These are phyloP conservation scores for Pollicipes pollicipes DNA, from an alignment of 1,140 invertebrate species.

Conservation along the genomic window DNA sequence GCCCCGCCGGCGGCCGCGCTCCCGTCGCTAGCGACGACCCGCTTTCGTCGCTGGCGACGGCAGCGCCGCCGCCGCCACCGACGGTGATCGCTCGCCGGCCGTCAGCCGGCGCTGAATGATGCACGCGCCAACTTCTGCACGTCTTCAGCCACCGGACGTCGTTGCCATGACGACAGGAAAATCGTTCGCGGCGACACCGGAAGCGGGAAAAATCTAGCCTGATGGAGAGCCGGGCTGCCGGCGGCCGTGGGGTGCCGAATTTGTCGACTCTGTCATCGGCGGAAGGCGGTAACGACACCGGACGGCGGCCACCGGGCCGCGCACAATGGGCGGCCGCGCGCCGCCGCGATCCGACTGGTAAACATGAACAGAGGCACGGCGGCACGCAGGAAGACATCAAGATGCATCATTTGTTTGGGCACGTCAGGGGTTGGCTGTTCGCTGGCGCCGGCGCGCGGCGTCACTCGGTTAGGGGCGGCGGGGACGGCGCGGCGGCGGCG, in stretches of 20 bases:
- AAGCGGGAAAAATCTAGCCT: background rate
- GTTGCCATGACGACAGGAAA: background rate
- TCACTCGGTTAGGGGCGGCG: too few relatives aligned
- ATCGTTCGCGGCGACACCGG: background rate
- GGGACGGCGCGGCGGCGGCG: too few relatives aligned
- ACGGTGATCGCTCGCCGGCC: background rate
- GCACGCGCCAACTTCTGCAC: constrained; percentile 1
- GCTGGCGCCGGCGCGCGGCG: too few relatives aligned
- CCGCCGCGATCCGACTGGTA: background rate
- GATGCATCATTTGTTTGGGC: background rate
- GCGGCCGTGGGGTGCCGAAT: background rate
- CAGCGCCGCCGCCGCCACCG: too few relatives aligned
- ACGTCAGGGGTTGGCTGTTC: too few relatives aligned
- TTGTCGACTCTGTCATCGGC: background rate
- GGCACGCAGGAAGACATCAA: background rate
- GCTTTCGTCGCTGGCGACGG: too few relatives aligned
- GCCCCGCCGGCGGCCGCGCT: too few relatives aligned
- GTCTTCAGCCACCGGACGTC: background rate
- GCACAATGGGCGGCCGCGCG: background rate
- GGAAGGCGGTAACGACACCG: background rate
- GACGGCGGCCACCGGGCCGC: too few relatives aligned
- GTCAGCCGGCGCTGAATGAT: background rate
- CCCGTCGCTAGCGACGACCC: too few relatives aligned
- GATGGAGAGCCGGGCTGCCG: background rate
- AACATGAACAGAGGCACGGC: background rate